Evolutionary conservation across 2,888 invertebrate genomes (phyloP), one percentile per base, ranked within the genome.

Genomic region (Luperina nickerlii): DNA sequence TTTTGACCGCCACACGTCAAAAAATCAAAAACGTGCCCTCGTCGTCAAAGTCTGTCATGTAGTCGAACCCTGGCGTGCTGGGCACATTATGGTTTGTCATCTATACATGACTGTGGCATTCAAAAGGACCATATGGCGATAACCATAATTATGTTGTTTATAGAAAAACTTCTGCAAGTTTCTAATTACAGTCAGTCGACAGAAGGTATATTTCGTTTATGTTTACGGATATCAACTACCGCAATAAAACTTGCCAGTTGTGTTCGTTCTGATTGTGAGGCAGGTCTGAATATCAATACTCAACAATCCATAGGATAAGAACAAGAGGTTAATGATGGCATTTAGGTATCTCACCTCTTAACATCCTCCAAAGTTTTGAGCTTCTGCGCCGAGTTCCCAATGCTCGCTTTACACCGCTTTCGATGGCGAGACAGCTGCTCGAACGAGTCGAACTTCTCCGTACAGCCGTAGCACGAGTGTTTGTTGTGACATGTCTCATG

Each of bases 401-500:
- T 78, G 38, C 91, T 83, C 0, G 91, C 90, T 78, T 91, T 93
- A 82, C 96, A 96, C 2, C 80, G 81, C 32, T 87, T 89, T 54
- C 94, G 89, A 90, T 97, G 96, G 42, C 85, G 90, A 0, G 91
- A 90, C 6, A 97, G 91, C 42, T 89, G 88, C 2, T 87, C 87
- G 86, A 96, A 96, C 0, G 94, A 89, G 66, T 94, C 93, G 75
- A 95, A 96, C 83, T 93, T 94, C 57, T 90, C 87, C n/a, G 91
- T 90, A 84, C 96, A 97, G 3, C 91, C 92, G 88, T 95, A 96
- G 80, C 96, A 97, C 7, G 91, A 90, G 45, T 92, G 91, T 86
- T 94, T 94, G 81, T 94, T 93, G 90, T 96, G 96, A 73, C 95
- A 94, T 3, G 95, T 95, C 88, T 96, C 95, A 81, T 97, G 96